phyloP scores from a whole-genome alignment of 2,888 invertebrate genomes.

The Diachrysia chrysitis region DNA sequence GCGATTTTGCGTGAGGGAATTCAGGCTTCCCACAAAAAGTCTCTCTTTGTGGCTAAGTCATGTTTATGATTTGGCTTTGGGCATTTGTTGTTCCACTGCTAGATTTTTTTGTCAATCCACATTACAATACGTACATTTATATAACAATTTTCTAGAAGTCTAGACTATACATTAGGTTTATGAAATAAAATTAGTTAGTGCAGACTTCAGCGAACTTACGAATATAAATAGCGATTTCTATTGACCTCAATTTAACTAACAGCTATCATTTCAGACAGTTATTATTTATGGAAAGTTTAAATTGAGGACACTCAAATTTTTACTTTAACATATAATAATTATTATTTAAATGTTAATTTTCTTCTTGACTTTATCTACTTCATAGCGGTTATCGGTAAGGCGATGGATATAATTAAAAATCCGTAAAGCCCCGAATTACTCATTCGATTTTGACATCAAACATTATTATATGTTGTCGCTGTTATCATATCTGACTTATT shows the following conservation, averaged over 20 bases:
- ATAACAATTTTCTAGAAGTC: not conserved
- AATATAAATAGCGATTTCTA: conserved; percentile 4
- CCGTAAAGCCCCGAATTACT: not conserved
- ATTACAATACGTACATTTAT: not conserved
- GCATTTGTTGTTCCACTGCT: no score
- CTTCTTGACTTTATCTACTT: not conserved
- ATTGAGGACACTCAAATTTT: not conserved
- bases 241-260: conserved; percentile 1
- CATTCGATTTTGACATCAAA: not conserved
- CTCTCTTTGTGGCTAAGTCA: no score
- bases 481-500: not conserved
- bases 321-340: not conserved
- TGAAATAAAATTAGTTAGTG: not conserved
- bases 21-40: no score
- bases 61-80: no score
- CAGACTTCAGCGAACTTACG: conserved; percentile 4
- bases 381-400: not conserved
- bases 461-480: not conserved
- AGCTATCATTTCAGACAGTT: conserved; percentile 3
- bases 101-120: not conserved
- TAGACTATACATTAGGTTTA: not conserved
- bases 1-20: not conserved
- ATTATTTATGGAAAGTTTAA: not conserved
- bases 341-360: not conserved
- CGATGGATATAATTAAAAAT: not conserved